Evolutionary conservation across 2,113 vertebrate species (phyloP).

Genomic region (Sinocyclocheilus grahami): DNA sequence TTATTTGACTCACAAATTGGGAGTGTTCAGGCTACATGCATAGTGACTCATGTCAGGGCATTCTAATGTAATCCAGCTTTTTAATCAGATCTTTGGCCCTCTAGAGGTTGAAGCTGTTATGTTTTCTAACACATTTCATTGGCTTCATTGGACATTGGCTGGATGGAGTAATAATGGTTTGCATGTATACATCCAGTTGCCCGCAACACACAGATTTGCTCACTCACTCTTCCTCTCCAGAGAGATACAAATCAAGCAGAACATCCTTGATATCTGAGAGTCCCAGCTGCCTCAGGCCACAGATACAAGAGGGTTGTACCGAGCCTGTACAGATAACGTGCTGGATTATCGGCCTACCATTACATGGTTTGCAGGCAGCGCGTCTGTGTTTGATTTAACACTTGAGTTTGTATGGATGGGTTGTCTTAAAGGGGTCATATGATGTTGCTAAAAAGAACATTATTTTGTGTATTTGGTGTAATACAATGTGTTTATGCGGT

Average conservation of each 20-base stretch:
- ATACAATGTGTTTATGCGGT: too few relatives aligned
- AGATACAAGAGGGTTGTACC: conserved; percentile 20
- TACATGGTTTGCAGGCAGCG: conserved; percentile 45
- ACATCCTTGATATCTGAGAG: conserved; percentile 44
- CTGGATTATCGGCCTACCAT: conserved; percentile 48
- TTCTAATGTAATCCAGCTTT: background rate
- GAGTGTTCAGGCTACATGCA: background rate
- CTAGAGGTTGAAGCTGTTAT: conserved; percentile 2
- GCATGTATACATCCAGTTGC: background rate
- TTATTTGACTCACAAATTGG: background rate
- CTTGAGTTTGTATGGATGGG: background rate
- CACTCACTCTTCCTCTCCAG: conserved; percentile 10
- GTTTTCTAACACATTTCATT: background rate
- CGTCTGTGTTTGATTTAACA: conserved; percentile 35
- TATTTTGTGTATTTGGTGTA: too few relatives aligned
- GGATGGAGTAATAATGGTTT: conserved; percentile 26
- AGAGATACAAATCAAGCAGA: conserved; percentile 37
- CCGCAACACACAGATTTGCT: background rate
- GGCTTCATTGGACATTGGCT: background rate
- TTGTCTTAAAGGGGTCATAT: background rate
- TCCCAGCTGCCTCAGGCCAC: conserved; percentile 36
- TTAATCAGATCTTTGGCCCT: conserved; percentile 2
- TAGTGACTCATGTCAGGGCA: background rate
- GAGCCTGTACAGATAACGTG: conserved; percentile 52
- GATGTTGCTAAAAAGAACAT: too few relatives aligned